phyloP scores from a whole-genome alignment of 2,113 vertebrate species.

The Arizona elegans region DNA sequence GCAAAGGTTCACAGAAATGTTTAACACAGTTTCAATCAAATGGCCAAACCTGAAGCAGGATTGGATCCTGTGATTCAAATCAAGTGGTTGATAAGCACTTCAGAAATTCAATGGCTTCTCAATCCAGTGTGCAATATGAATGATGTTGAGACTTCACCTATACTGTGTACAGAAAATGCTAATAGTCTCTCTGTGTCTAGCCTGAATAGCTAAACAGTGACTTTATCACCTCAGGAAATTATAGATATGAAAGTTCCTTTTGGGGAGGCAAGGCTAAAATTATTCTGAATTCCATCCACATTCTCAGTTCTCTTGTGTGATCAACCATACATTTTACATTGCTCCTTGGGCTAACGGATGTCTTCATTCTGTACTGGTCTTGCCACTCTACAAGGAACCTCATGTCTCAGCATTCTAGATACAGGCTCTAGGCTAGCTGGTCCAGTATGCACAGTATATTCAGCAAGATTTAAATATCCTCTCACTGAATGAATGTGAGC shows the following conservation, averaged over 20 bases:
- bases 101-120: neutral
- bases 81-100: neutral
- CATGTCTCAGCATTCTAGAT: neutral
- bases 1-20: neutral
- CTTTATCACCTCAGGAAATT: neutral
- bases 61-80: neutral
- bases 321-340: neutral
- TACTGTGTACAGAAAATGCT: neutral
- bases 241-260: neutral
- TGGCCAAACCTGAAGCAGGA: neutral
- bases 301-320: neutral
- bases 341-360: neutral
- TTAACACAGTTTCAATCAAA: neutral
- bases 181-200: neutral
- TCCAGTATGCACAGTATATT: neutral
- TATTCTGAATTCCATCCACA: neutral
- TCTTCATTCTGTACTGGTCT: neutral
- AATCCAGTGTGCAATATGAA: neutral
- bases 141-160: neutral
- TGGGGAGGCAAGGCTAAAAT: neutral
- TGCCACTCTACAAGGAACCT: neutral
- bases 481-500: neutral
- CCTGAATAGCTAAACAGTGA: neutral
- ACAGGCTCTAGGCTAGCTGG: neutral
- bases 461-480: neutral